Evolutionary conservation across 2,113 vertebrate genomes (phyloP).

Genomic region (Oryzias melastigma): DNA sequence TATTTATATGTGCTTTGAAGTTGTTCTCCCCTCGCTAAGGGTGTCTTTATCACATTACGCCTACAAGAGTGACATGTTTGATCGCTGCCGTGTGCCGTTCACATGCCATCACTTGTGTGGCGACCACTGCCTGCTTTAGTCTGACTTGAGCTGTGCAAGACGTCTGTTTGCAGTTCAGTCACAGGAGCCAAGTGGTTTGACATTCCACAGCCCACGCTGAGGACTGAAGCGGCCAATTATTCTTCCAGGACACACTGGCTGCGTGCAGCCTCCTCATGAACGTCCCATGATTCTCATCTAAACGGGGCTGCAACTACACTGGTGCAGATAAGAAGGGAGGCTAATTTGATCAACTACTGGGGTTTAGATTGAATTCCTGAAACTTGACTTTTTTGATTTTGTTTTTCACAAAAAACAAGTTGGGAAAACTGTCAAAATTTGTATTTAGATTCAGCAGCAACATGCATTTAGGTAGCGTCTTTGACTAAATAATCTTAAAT

Average conservation of each 20-base stretch:
- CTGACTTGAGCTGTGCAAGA: constrained; percentile 22
- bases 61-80: constrained; percentile 27
- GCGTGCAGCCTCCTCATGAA: constrained; percentile 54
- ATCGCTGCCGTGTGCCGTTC: constrained; percentile 11
- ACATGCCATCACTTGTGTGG: constrained; percentile 19
- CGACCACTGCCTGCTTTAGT: constrained; percentile 20
- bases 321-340: too few relatives aligned
- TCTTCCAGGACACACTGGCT: constrained; percentile 39
- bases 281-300: constrained; percentile 68
- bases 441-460: too few relatives aligned
- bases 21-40: neutral
- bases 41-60: constrained; percentile 9
- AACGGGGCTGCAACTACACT: too few relatives aligned
- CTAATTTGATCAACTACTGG: too few relatives aligned
- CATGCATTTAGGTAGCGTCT: too few relatives aligned
- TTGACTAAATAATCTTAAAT: too few relatives aligned
- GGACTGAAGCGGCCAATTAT: constrained; percentile 48
- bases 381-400: too few relatives aligned
- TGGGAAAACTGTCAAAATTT: too few relatives aligned
- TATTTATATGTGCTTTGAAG: neutral
- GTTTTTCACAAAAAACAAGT: too few relatives aligned
- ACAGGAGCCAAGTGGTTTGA: constrained; percentile 49
- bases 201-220: constrained; percentile 55
- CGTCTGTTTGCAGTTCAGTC: constrained; percentile 53
- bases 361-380: too few relatives aligned